Evolutionary conservation across 2,888 invertebrate genomes (phyloP), one percentile per base, ranked within the genome.

Genomic region (Tachina fera): DNA sequence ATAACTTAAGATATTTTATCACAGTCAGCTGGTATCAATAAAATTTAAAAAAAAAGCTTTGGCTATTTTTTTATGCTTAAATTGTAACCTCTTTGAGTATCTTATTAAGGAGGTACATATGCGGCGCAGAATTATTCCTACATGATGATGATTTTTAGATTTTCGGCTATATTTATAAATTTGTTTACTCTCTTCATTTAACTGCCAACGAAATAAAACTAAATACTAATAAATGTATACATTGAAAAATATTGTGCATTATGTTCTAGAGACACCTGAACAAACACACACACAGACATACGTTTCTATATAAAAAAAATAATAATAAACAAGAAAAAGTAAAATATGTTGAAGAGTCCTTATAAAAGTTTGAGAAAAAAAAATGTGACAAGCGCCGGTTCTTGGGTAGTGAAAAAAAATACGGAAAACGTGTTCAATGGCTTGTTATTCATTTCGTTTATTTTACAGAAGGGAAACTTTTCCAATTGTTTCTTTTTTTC

Each of bases 401-500:
- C 56, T 76, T 71, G 61, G n/a, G 45, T 14, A 75, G 22, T 53
- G 39, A 68, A 68, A 22, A n/a, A 43, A 16, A 65, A 53, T 22
- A 75, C 3, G 14, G 53, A 75, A 83, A 86, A 86, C 86, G 86
- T 86, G 86, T 86, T 86, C 86, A 86, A 86, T 86, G 82, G 83
- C 76, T 83, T 86, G 63, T 86, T 83, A 70, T 83, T 47, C 58
- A 75, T 65, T 75, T 79, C 63, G 72, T 76, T 77, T 81, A 49
- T 47, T 58, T 58, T 3, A 16, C 47, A 74, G 19, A 31, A 75
- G 11, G 60, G 39, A 9, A 39, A 16, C 60, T 49, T 41, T 56
- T 19, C n/a, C 8, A 31, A 31, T 13, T 31, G 31, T 31, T 6
- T 31, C 31, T 31, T 31, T 6, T 31, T 31, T 31, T 31, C 4